Percentiles rank a stretch among this genome's conserved stretches.
Conservation (phyloP, 2,888 invertebrate genomes). For the Halocaridina rubra region DNA sequence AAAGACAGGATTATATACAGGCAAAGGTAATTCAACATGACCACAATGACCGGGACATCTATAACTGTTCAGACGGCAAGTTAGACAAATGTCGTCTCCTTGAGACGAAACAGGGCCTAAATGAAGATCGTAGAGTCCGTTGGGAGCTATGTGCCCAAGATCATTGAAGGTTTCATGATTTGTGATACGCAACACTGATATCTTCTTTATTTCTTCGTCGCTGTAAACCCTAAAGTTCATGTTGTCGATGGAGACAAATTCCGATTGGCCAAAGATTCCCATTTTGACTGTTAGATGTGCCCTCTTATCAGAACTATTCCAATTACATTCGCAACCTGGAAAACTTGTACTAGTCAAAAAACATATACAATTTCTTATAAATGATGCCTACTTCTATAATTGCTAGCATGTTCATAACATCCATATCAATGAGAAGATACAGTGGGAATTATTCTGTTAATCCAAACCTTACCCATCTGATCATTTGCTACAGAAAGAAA, state of each 20-base stretch:
- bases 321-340: too few species aligned
- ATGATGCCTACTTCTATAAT: too few species aligned
- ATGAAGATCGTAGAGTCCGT: slow-evolving; percentile 90
- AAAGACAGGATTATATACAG: slow-evolving; percentile 91
- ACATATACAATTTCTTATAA: too few species aligned
- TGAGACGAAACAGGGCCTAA: slow-evolving; percentile 76
- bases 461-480: too few species aligned
- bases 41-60: slow-evolving; percentile 94
- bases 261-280: slow-evolving; percentile 35
- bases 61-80: slow-evolving; percentile 78
- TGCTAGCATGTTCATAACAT: too few species aligned
- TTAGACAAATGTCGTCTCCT: slow-evolving; percentile 78
- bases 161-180: slow-evolving; percentile 84
- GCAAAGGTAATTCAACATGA: slow-evolving; percentile 88
- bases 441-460: too few species aligned
- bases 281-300: too few species aligned
- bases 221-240: slow-evolving; percentile 41
- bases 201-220: slow-evolving; percentile 29
- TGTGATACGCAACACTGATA: slow-evolving; percentile 73
- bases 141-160: slow-evolving; percentile 82
- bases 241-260: slow-evolving; percentile 15
- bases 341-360: too few species aligned
- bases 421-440: too few species aligned
- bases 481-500: too few species aligned
- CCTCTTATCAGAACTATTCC: too few species aligned